phyloP scores from a whole-genome alignment of 2,113 vertebrate species.

The Balaenoptera acutorostrata region DNA sequence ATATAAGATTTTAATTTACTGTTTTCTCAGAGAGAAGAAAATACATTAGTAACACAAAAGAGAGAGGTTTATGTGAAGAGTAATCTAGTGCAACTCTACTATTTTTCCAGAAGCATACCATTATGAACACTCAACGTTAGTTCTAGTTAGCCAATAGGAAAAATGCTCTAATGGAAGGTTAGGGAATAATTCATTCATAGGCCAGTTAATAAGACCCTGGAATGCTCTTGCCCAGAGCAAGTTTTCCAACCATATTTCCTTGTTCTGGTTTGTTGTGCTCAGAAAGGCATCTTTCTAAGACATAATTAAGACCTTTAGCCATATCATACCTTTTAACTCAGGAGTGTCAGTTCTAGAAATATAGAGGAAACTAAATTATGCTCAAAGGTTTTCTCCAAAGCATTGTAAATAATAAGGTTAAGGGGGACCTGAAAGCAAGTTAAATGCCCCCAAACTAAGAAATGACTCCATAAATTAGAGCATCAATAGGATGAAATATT shows the following conservation, averaged over 20 bases:
- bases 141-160: neutral
- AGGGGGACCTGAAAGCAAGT: neutral
- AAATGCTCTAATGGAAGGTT: neutral
- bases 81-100: neutral
- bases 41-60: neutral
- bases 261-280: neutral
- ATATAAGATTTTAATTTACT: neutral
- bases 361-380: neutral
- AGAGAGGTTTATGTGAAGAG: neutral
- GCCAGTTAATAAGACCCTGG: neutral
- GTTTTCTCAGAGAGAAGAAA: neutral
- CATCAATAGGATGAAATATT: neutral
- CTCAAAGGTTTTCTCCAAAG: neutral
- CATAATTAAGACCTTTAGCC: neutral
- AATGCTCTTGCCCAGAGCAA: neutral
- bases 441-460: neutral
- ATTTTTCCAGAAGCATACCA: neutral
- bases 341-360: neutral
- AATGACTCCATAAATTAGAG: neutral
- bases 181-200: constrained; percentile 3
- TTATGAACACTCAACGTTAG: neutral
- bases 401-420: neutral
- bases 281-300: neutral
- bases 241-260: neutral
- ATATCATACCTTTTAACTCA: neutral